phyloP scores from a whole-genome alignment of 2,888 invertebrate species.

The Penaeus monodon region DNA sequence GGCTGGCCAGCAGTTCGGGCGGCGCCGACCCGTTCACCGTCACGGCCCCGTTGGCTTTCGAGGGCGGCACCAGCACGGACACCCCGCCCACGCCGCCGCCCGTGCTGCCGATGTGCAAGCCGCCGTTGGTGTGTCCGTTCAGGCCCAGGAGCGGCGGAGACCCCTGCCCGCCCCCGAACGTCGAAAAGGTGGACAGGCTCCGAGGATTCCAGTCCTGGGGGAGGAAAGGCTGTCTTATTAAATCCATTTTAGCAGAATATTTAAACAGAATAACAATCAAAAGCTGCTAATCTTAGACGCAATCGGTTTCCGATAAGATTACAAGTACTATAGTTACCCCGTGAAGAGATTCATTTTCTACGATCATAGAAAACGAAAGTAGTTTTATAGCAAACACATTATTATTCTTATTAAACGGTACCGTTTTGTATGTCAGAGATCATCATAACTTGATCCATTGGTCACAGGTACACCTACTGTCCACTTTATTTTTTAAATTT shows the following conservation, averaged over 20 bases:
- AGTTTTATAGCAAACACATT: not conserved
- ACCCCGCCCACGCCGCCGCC: conserved; percentile 27
- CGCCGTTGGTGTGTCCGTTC: conserved; percentile 40
- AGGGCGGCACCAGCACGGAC: conserved; percentile 30
- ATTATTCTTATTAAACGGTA: not conserved
- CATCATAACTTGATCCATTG: too few relatives aligned
- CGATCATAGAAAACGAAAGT: not conserved
- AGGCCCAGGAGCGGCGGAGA: conserved; percentile 41
- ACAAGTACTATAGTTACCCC: not conserved
- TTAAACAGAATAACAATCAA: too few relatives aligned
- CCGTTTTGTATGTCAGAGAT: too few relatives aligned
- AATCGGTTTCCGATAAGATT: too few relatives aligned
- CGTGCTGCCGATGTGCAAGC: conserved; percentile 20
- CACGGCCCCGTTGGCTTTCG: conserved; percentile 38
- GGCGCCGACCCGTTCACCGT: conserved; percentile 41
- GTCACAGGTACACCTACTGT: too few relatives aligned
- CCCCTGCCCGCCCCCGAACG: conserved; percentile 49
- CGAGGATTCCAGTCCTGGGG: conserved; percentile 62
- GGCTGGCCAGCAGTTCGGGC: conserved; percentile 25
- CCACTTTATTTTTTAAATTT: too few relatives aligned
- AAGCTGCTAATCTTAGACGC: too few relatives aligned
- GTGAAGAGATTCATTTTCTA: not conserved
- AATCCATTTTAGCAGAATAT: too few relatives aligned
- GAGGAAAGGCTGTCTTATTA: too few relatives aligned
- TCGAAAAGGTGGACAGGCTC: conserved; percentile 55